Percentiles rank a stretch among this genome's conserved stretches.
Conservation (phyloP, 1,140 invertebrate genomes). For the Ephestia elutella region DNA sequence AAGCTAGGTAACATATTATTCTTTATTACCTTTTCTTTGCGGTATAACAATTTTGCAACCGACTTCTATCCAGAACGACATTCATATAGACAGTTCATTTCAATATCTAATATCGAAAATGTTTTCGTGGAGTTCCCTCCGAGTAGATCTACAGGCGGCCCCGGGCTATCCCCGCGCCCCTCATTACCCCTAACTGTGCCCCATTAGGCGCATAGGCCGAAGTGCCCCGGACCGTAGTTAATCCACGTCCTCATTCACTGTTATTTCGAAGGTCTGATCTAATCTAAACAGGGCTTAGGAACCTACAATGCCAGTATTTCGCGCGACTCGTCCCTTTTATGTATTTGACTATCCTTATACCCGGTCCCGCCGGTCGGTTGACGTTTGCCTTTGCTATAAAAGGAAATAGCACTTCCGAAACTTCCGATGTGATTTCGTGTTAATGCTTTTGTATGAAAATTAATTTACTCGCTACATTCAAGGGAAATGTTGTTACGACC, state of each 20-base stretch:
- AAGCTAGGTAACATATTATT: no score
- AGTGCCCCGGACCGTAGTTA: slow-evolving; percentile 72
- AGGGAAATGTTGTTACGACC: not conserved
- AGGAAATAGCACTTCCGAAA: slow-evolving; percentile 67
- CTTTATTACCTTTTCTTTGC: no score
- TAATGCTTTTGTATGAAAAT: slow-evolving; percentile 50
- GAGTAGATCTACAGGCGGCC: slow-evolving; percentile 24
- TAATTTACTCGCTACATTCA: slow-evolving; percentile 29
- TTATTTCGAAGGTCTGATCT: slow-evolving; percentile 74
- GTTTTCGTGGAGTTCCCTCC: slow-evolving; percentile 35
- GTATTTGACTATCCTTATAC: slow-evolving; percentile 64
- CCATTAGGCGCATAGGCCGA: slow-evolving; percentile 70
- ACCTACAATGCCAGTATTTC: slow-evolving; percentile 68
- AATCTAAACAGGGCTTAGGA: slow-evolving; percentile 73
- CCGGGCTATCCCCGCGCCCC: slow-evolving; percentile 40
- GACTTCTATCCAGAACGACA: not conserved
- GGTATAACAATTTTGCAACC: no score
- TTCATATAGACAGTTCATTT: slow-evolving; percentile 6
- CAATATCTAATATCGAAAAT: slow-evolving; percentile 26
- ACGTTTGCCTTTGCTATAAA: slow-evolving; percentile 63
- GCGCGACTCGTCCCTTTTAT: slow-evolving; percentile 68
- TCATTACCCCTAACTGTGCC: slow-evolving; percentile 67
- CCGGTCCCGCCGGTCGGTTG: slow-evolving; percentile 48
- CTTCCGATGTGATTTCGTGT: slow-evolving; percentile 53
- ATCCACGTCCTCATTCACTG: slow-evolving; percentile 74